phyloP scores from a whole-genome alignment of 2,888 invertebrate species.

The Drosophila emarginata region DNA sequence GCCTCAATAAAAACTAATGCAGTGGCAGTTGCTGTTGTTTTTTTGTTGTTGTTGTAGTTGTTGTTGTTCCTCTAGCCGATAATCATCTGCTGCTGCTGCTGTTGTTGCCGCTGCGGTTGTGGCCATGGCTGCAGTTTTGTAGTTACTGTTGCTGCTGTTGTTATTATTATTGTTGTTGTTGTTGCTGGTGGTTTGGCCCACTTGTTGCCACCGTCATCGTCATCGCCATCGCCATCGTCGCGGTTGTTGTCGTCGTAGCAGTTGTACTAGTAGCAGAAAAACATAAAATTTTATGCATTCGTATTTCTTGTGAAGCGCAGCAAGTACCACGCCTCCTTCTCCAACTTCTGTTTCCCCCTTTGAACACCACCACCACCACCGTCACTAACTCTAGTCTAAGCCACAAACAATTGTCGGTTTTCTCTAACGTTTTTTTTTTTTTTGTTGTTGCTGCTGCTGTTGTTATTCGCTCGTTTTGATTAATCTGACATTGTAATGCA shows the following conservation, averaged over 20 bases:
- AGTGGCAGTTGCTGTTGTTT: slow-evolving; percentile 61
- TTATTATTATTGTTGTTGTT: slow-evolving; percentile 29
- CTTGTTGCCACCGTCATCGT: slow-evolving; percentile 69
- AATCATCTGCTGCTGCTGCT: slow-evolving; percentile 66
- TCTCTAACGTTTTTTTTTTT: slow-evolving; percentile 64
- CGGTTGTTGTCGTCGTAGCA: slow-evolving; percentile 37
- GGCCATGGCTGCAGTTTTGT: slow-evolving; percentile 71
- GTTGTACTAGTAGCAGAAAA: slow-evolving; percentile 70
- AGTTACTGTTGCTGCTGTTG: neutral
- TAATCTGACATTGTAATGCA: slow-evolving; percentile 79
- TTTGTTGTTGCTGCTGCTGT: slow-evolving; percentile 26
- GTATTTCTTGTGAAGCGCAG: slow-evolving; percentile 77
- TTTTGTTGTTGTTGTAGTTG: slow-evolving; percentile 35
- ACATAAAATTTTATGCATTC: slow-evolving; percentile 78
- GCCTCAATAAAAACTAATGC: slow-evolving; percentile 79
- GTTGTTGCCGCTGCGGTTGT: slow-evolving; percentile 54
- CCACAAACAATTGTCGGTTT: slow-evolving; percentile 75
- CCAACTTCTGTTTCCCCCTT: slow-evolving; percentile 11
- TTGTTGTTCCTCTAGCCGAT: slow-evolving; percentile 52
- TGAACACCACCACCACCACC: slow-evolving; percentile 26
- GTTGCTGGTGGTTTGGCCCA: slow-evolving; percentile 64
- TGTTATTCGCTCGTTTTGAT: slow-evolving; percentile 70
- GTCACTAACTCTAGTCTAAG: slow-evolving; percentile 10
- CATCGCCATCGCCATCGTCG: slow-evolving; percentile 24
- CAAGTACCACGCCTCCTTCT: slow-evolving; percentile 39